Conservation (phyloP, 2,888 invertebrate genomes). For the Lomographa bimaculata region DNA sequence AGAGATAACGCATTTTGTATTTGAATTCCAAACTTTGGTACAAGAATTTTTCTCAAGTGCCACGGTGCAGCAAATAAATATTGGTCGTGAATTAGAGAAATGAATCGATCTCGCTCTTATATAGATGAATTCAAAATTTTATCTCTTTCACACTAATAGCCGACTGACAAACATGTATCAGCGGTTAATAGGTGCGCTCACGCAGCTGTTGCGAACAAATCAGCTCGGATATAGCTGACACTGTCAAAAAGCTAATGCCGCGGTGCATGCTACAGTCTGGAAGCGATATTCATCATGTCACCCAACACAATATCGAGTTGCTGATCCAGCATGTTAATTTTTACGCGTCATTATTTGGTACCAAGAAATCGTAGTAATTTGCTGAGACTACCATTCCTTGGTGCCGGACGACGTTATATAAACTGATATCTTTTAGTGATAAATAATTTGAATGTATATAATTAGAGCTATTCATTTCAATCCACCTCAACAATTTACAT, state of each 20-base stretch:
- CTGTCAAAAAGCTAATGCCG: slow-evolving; percentile 78
- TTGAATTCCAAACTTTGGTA: slow-evolving; percentile 70
- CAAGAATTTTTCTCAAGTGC: slow-evolving; percentile 72
- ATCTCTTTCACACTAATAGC: slow-evolving; percentile 82
- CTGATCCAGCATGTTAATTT: too few relatives aligned
- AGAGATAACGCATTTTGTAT: slow-evolving; percentile 64
- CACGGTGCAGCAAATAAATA: slow-evolving; percentile 79
- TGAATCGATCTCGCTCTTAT: slow-evolving; percentile 78
- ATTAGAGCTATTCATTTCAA: too few relatives aligned
- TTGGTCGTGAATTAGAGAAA: slow-evolving; percentile 74
- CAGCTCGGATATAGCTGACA: slow-evolving; percentile 82
- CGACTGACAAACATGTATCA: slow-evolving; percentile 84
- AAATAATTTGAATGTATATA: too few relatives aligned
- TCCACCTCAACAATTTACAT: too few relatives aligned
- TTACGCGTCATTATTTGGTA: too few relatives aligned
- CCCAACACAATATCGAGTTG: slow-evolving; percentile 1
- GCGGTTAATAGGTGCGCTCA: slow-evolving; percentile 82
- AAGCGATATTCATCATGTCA: slow-evolving; percentile 36
- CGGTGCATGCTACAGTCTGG: slow-evolving; percentile 48
- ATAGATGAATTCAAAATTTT: slow-evolving; percentile 70
- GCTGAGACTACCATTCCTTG: too few relatives aligned
- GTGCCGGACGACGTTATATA: too few relatives aligned
- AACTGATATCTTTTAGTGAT: too few relatives aligned
- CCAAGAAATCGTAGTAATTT: too few relatives aligned
- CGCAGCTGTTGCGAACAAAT: slow-evolving; percentile 83